Percentiles rank a stretch among this genome's conserved stretches.
Evolutionary conservation across 1,140 invertebrate genomes (phyloP).

Genomic region (Macrobrachium rosenbergii): DNA sequence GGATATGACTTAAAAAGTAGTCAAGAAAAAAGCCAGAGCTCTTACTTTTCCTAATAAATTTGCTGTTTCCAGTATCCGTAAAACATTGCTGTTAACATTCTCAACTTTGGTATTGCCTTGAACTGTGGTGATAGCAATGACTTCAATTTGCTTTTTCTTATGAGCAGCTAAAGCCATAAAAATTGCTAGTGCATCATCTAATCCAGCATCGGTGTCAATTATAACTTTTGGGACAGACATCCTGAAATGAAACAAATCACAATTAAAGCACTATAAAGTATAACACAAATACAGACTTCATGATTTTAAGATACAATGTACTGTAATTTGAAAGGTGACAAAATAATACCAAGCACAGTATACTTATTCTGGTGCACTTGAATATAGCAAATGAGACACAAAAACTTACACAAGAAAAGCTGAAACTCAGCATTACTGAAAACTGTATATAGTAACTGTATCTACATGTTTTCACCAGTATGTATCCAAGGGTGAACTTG

Average conservation of each 20-base stretch:
- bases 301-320: too few relatives aligned
- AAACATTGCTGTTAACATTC: constrained; percentile 76
- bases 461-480: constrained; percentile 33
- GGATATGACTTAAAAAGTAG: background rate
- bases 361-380: too few relatives aligned
- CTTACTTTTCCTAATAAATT: constrained; percentile 69
- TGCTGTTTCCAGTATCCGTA: constrained; percentile 74
- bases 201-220: constrained; percentile 76
- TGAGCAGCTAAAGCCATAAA: constrained; percentile 75
- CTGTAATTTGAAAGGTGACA: too few relatives aligned
- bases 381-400: too few relatives aligned
- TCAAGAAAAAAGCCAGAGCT: background rate
- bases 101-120: constrained; percentile 77
- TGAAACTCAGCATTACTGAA: too few relatives aligned
- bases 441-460: too few relatives aligned
- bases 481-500: constrained; percentile 67
- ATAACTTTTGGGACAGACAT: constrained; percentile 70
- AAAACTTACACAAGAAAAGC: too few relatives aligned
- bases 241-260: constrained; percentile 28
- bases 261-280: too few relatives aligned
- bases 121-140: constrained; percentile 77
- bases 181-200: constrained; percentile 78
- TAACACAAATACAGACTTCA: too few relatives aligned
- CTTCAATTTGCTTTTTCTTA: constrained; percentile 69
- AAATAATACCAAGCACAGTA: too few relatives aligned